phyloP scores from a whole-genome alignment of 2,113 vertebrate species.

The Spermophilus dauricus region DNA sequence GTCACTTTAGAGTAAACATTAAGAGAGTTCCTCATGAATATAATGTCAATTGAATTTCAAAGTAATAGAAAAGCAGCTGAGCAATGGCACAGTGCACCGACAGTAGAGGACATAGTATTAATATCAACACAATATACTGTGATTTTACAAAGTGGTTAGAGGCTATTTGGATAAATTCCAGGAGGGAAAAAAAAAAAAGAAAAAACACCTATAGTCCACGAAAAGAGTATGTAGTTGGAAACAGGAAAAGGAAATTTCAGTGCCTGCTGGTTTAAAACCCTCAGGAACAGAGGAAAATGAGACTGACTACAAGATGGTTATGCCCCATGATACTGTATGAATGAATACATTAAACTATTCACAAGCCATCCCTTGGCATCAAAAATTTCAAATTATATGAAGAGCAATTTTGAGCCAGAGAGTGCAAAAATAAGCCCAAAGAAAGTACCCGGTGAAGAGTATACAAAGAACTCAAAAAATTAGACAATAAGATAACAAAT shows the following conservation, averaged over 20 bases:
- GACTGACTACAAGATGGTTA: neutral
- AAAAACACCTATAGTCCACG: neutral
- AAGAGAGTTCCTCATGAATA: constrained; percentile 18
- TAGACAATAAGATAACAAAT: too few relatives aligned
- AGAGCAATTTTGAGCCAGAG: constrained; percentile 39
- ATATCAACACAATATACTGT: neutral
- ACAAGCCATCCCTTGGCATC: constrained; percentile 19
- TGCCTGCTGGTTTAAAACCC: neutral
- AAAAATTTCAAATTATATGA: constrained; percentile 48
- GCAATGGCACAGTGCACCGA: neutral
- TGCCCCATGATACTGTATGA: neutral
- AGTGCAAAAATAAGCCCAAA: constrained; percentile 56
- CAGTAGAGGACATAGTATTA: neutral
- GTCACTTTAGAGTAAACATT: neutral
- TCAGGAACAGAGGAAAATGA: neutral
- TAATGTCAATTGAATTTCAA: constrained; percentile 2
- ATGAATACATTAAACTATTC: constrained; percentile 29
- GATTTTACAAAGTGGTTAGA: constrained; percentile 43
- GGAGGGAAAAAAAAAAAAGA: neutral
- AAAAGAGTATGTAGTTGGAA: constrained; percentile 49
- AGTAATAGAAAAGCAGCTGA: constrained; percentile 40
- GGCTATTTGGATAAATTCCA: constrained; percentile 42
- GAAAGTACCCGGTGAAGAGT: constrained; percentile 47
- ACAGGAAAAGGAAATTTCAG: constrained; percentile 21
- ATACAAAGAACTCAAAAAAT: too few relatives aligned